Evolutionary conservation across 2,113 vertebrate species (phyloP), one percentile per base, ranked within the genome.

Genomic region (Triplophysa tibetana): DNA sequence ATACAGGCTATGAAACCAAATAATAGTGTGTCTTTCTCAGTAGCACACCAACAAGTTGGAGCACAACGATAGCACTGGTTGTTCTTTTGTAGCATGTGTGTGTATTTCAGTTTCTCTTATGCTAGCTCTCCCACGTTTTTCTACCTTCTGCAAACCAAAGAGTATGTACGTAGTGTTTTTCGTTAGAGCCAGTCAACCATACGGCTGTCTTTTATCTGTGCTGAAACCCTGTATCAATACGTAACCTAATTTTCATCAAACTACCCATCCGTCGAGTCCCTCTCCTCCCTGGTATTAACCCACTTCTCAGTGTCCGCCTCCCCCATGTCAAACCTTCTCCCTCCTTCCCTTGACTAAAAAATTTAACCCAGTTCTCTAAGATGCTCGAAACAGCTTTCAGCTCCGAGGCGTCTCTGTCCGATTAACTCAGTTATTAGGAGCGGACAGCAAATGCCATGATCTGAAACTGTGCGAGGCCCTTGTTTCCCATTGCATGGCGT

Each of bases 121-220:
- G 72, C 60, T 79, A 75, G 67, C 41, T 83, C 78, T 85, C 77
- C 84, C 74, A 85, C 80, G 81, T 85, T 78, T 82, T 75, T 77
- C 72, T 81, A 70, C 67, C 73, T 81, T 79, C 84, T 65, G 79
- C 72, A 70, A 85, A 75, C 75, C 65, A 77, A 80, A 77, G 77
- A 85, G 81, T 81, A 78, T 85, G 84, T 85, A 81, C 75, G 79
- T 81, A 85, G 76, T 43, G 64, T 69, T 81, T 58, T 54, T 2
- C 24, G 64, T 58, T 81, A 76, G 82, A 73, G 68, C 66, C 76
- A 75, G 83, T 62, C 66, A 21, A 76, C 41, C 50, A 38, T 75
- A 23, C n/a, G 19, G 76, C 68, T 73, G 64, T 75, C 76, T 43
- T 69, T 48, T 84, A 73, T 84, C 72, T 84, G 83, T 84, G 76